Base-by-base conservation (phyloP, 1,140 invertebrate genomes). In the Tetraneura akinire region DNA sequence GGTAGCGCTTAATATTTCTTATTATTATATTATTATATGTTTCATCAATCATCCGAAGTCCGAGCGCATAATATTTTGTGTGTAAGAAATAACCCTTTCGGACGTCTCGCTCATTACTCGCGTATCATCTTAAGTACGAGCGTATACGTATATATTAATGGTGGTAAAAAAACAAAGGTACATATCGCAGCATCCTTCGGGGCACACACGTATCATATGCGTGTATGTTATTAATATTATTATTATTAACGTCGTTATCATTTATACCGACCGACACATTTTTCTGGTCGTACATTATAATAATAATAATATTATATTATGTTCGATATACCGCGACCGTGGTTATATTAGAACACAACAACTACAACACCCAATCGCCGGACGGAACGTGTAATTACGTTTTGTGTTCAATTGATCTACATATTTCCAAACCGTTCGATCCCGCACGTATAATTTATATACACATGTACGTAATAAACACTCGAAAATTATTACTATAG, bases 1-100 rank as follows among this genome's bases (percentile, higher is more conserved):
- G 71, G 71, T 74, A 74, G 71, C 71, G 26, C 66, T 47, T 47
- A 29, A n/a, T n/a, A n/a, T n/a, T n/a, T n/a, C n/a, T n/a, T n/a
- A n/a, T n/a, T n/a, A n/a, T n/a, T n/a, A n/a, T n/a, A n/a, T n/a
- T n/a, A n/a, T n/a, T n/a, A n/a, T n/a, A n/a, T 74, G 55, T 55
- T 37, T 55, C 71, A 74, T 55, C 71, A 74, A 74, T 74, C 71
- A 55, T 74, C n/a, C 11, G 4, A 32, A 51, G 49, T 51, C 49
- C 49, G 18, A 11, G 49, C 16, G 16, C 6, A 66, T 37, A 42
- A 14, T 26, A 26, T 14, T 60, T 8, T 18, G 13, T 21, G 62
- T 66, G 9, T 42, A 23, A 37, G 37, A n/a, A 10, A 16, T 47
- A 49, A 21, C 21, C 49, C 23, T 70, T 26, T 21, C 9, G 11